Evolutionary conservation across 2,888 invertebrate genomes (phyloP).

Genomic region (Rugalucina vietnamica): DNA sequence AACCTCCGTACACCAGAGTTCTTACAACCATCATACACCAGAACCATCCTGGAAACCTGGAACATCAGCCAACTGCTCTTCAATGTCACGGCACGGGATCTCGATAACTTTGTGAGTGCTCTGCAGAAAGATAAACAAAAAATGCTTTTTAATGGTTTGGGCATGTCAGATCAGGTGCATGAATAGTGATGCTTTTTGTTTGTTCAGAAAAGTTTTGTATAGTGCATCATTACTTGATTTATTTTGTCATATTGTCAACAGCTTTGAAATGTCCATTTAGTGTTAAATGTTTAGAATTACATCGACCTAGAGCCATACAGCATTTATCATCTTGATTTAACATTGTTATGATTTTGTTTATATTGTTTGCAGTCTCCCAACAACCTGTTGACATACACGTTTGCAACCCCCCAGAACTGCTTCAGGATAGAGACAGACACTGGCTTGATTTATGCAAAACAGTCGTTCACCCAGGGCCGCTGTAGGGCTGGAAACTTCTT

Average conservation of each 20-base stretch:
- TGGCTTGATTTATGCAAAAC: constrained; percentile 68
- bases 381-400: constrained; percentile 71
- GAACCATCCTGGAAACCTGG: constrained; percentile 70
- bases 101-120: constrained; percentile 66
- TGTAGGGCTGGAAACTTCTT: background rate
- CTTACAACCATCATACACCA: constrained; percentile 27
- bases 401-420: constrained; percentile 60
- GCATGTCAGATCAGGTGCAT: no score
- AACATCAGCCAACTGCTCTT: constrained; percentile 65
- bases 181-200: no score
- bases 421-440: constrained; percentile 63
- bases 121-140: no score
- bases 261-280: no score
- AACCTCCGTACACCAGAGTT: constrained; percentile 74
- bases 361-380: constrained; percentile 75
- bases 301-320: no score
- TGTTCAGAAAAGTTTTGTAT: no score
- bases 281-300: no score
- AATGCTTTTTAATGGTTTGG: no score
- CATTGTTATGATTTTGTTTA: background rate
- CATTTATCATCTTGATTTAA: no score
- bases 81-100: constrained; percentile 68
- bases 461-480: constrained; percentile 25
- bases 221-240: no score
- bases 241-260: no score